Conservation (phyloP, 2,888 invertebrate species). For the Dorcus parallelipipedus region DNA sequence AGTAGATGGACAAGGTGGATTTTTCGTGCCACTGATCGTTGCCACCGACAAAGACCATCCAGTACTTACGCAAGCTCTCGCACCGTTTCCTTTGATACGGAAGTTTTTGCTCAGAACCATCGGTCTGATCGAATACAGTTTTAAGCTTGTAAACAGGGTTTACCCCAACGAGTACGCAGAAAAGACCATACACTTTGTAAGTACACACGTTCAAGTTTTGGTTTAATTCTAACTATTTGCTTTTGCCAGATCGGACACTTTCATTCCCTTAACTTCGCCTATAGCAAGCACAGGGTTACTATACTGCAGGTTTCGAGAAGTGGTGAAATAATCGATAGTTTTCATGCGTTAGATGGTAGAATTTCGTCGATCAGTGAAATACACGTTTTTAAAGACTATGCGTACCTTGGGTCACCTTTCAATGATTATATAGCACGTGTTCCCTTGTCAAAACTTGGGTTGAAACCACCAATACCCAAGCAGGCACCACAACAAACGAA, state of each 20-base stretch:
- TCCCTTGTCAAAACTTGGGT: constrained; percentile 54
- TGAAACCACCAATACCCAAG: constrained; percentile 17
- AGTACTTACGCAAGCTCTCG: constrained; percentile 52
- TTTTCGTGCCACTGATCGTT: constrained; percentile 61
- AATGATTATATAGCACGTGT: constrained; percentile 64
- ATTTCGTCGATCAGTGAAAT: constrained; percentile 61
- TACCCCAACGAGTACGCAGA: constrained; percentile 66
- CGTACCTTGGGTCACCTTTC: constrained; percentile 68
- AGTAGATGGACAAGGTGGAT: constrained; percentile 58
- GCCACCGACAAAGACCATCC: constrained; percentile 59
- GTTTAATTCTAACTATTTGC: constrained; percentile 3
- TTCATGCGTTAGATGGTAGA: constrained; percentile 61
- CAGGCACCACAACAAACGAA: background rate
- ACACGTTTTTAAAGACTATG: constrained; percentile 59
- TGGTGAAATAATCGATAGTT: constrained; percentile 68
- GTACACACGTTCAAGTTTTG: constrained; percentile 31
- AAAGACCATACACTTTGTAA: constrained; percentile 59
- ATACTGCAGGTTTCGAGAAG: constrained; percentile 66
- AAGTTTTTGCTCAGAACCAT: constrained; percentile 62
- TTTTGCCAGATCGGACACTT: constrained; percentile 63
- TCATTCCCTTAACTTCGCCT: constrained; percentile 43
- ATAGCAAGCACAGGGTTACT: constrained; percentile 51
- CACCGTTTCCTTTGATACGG: constrained; percentile 61
- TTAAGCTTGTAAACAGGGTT: constrained; percentile 59
- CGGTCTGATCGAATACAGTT: constrained; percentile 59